phyloP scores from a whole-genome alignment of 2,797 vertebrate species.

The Yasuhikotakia modesta region DNA sequence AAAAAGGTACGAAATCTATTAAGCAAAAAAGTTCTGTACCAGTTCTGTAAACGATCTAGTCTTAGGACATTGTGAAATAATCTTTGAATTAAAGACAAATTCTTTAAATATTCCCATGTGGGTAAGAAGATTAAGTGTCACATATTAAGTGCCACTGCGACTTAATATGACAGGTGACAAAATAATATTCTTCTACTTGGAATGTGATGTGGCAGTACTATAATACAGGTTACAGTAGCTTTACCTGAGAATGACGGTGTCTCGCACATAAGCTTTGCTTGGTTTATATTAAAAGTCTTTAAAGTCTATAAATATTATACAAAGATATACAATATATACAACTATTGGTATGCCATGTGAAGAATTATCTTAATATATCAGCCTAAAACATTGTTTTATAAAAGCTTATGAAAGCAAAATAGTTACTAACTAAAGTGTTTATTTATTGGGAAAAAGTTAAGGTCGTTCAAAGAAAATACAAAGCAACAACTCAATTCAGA shows the following conservation, averaged over 20 bases:
- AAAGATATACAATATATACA: too few relatives aligned
- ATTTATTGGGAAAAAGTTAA: not conserved
- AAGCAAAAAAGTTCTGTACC: not conserved
- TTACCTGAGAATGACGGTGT: not conserved
- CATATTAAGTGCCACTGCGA: not conserved
- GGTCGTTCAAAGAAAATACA: not conserved
- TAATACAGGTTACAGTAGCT: slow-evolving; percentile 6
- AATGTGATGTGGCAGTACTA: not conserved
- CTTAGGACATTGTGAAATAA: not conserved
- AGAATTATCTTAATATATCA: not conserved
- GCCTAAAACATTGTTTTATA: too few relatives aligned
- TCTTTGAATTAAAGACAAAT: slow-evolving; percentile 1
- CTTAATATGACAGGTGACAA: slow-evolving; percentile 12
- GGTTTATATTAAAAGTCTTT: too few relatives aligned
- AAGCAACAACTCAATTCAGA: not conserved
- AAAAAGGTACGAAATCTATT: too few relatives aligned
- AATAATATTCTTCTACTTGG: not conserved
- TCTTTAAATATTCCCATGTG: slow-evolving; percentile 24
- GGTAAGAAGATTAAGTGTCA: slow-evolving; percentile 9
- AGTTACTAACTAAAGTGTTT: too few relatives aligned
- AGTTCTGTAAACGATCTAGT: not conserved
- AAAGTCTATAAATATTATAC: too few relatives aligned
- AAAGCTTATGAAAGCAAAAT: too few relatives aligned
- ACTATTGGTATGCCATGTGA: too few relatives aligned
- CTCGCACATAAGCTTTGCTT: too few relatives aligned